phyloP scores from a whole-genome alignment of 2,113 vertebrate genomes.

The Xenus cinereus region DNA sequence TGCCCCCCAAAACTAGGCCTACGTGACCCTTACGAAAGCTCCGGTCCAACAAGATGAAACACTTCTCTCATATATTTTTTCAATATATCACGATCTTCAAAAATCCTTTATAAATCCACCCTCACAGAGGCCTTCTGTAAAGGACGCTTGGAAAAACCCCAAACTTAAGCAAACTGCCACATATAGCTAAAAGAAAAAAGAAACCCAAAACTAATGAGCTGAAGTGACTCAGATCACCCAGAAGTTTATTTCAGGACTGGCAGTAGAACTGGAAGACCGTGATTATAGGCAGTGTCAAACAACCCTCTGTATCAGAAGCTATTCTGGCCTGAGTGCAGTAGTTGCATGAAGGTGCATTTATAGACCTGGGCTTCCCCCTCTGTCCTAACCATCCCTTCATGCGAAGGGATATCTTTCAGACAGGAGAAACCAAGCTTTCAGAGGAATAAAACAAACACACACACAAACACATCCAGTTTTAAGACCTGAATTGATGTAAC shows the following conservation, averaged over 20 bases:
- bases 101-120: background rate
- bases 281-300: background rate
- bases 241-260: background rate
- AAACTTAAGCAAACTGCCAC: background rate
- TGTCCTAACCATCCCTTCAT: background rate
- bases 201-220: background rate
- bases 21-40: background rate
- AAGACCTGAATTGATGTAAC: background rate
- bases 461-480: background rate
- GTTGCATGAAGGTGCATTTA: background rate
- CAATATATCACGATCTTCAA: background rate
- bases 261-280: background rate
- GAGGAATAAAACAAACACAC: background rate
- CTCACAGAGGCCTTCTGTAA: background rate
- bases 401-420: background rate
- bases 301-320: background rate
- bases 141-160: background rate
- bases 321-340: rapidly evolving
- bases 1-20: background rate
- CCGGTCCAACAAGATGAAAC: background rate
- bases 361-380: background rate
- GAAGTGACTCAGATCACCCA: background rate
- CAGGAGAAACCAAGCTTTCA: background rate
- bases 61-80: background rate
- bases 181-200: background rate